Percentiles rank a stretch among this genome's conserved stretches.
These are phyloP conservation scores for Paratrypauchen microcephalus DNA, from an alignment of 2,797 vertebrate species.

Conservation along the genomic window DNA sequence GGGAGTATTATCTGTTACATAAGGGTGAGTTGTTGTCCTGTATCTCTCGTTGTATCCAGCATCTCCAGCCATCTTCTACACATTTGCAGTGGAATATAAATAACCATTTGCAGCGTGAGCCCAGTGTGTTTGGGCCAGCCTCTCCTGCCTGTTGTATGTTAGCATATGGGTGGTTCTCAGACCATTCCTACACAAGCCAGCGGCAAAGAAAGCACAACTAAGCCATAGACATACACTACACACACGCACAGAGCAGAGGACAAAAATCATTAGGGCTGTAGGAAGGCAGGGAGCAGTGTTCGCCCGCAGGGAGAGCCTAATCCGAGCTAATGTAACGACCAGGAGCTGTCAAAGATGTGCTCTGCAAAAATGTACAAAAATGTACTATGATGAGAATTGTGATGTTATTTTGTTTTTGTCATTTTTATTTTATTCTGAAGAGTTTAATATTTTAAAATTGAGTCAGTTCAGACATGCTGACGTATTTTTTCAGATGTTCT, in stretches of 20 bases:
- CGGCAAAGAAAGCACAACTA: constrained; percentile 34
- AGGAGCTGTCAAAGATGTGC: neutral
- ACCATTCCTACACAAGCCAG: constrained; percentile 15
- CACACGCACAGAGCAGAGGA: constrained; percentile 34
- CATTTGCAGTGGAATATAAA: neutral
- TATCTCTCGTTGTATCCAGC: too few species aligned
- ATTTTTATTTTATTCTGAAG: too few species aligned
- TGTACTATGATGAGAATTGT: too few species aligned
- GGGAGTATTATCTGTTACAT: too few species aligned
- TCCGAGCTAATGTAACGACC: neutral
- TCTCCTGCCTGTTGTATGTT: constrained; percentile 1
- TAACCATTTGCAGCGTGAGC: neutral
- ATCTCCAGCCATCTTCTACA: neutral
- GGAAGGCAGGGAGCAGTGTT: neutral
- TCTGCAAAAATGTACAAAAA: too few species aligned
- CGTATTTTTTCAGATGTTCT: too few species aligned
- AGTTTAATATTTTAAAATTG: too few species aligned
- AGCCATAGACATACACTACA: constrained; percentile 31
- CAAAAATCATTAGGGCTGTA: neutral
- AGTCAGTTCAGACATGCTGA: too few species aligned
- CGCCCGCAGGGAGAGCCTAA: neutral
- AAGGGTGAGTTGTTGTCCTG: too few species aligned
- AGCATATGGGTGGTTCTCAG: constrained; percentile 5
- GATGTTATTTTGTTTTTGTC: too few species aligned
- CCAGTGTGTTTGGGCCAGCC: neutral